Evolutionary conservation across 1,140 invertebrate genomes (phyloP).

Genomic region (Cardiocondyla obscurior): DNA sequence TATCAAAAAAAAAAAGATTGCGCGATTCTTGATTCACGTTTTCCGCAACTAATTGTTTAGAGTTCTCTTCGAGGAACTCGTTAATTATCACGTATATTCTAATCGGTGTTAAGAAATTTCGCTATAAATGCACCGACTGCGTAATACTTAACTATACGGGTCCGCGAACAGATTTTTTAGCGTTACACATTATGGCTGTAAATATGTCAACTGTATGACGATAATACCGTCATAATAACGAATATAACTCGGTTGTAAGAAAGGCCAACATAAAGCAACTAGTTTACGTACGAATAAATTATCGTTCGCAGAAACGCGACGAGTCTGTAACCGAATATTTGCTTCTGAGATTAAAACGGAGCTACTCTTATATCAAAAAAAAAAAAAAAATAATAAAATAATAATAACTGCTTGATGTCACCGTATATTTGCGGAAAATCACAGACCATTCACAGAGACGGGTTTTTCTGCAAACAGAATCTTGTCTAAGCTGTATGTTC

Average conservation of each 20-base stretch:
- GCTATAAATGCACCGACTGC: conserved; percentile 21
- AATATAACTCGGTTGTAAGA: conserved; percentile 18
- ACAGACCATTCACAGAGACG: conserved; percentile 1
- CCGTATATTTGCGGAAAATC: conserved; percentile 19
- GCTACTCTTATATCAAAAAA: conserved; percentile 47
- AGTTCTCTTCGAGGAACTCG: neutral
- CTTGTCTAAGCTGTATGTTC: neutral
- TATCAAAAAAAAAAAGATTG: conserved; percentile 78
- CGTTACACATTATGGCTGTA: conserved; percentile 69
- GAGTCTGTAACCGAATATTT: conserved; percentile 28
- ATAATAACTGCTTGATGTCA: conserved; percentile 36
- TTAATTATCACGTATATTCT: conserved; percentile 2
- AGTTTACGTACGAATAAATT: conserved; percentile 24
- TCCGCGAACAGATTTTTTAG: conserved; percentile 70
- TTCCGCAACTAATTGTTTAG: conserved; percentile 13
- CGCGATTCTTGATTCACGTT: conserved; percentile 56
- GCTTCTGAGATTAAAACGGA: conserved; percentile 43
- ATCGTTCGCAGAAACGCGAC: conserved; percentile 9
- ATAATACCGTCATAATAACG: conserved; percentile 3
- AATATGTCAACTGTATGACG: conserved; percentile 68
- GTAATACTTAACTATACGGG: conserved; percentile 59
- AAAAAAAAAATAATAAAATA: no score
- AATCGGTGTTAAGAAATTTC: conserved; percentile 5
- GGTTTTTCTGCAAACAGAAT: conserved; percentile 9
- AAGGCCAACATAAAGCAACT: conserved; percentile 19